Percentiles rank a stretch among this genome's conserved stretches.
Conservation (phyloP, 2,888 invertebrate genomes). For the Eulithis testata region DNA sequence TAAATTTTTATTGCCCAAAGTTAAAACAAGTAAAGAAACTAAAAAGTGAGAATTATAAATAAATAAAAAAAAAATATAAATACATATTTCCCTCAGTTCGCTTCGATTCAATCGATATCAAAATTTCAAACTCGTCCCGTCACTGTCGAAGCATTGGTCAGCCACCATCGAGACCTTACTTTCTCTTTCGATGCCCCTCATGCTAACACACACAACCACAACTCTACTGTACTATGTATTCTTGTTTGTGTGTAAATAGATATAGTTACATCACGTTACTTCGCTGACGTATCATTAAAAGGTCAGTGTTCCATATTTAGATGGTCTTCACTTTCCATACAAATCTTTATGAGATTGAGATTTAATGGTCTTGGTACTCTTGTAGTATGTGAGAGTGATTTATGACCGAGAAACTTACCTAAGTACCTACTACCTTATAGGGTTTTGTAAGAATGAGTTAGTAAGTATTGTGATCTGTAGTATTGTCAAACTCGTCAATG, state of each 20-base stretch:
- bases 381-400: conserved; percentile 12
- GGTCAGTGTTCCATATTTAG: conserved; percentile 78
- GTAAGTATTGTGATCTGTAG: no score
- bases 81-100: background rate
- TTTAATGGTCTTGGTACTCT: conserved; percentile 2
- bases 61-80: no score
- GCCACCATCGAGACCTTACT: conserved; percentile 68
- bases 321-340: conserved; percentile 71
- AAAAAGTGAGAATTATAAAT: no score
- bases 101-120: conserved; percentile 24
- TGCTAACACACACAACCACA: conserved; percentile 51
- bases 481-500: no score
- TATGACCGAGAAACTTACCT: background rate
- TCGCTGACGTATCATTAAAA: conserved; percentile 80
- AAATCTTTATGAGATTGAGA: conserved; percentile 47
- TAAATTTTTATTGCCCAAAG: no score
- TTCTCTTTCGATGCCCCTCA: conserved; percentile 76
- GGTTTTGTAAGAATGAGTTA: no score
- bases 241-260: conserved; percentile 52
- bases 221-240: conserved; percentile 39
- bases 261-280: conserved; percentile 69
- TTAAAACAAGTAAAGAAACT: no score
- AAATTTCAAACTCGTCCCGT: conserved; percentile 32
- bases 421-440: no score
- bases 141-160: conserved; percentile 57